Percentiles rank a stretch among this genome's conserved stretches.
Conservation (phyloP, 1,140 invertebrate species). For the Aphelinus atriplicis region DNA sequence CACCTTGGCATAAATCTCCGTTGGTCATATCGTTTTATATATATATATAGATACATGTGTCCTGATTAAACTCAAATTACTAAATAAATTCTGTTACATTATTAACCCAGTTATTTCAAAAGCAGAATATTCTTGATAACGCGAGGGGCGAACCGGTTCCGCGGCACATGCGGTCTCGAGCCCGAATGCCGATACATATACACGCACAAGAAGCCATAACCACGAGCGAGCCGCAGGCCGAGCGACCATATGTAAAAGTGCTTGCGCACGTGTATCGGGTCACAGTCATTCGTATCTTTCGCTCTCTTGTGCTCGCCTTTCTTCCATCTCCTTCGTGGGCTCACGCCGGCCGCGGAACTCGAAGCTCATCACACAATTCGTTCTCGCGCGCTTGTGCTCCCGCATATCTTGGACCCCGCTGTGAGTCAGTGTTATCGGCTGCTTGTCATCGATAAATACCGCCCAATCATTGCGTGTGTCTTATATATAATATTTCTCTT, state of each 20-base stretch:
- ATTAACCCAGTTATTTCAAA: neutral
- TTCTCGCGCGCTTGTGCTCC: neutral
- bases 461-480: no score
- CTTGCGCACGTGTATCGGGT: constrained; percentile 12
- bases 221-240: neutral
- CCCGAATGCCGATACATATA: neutral
- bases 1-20: neutral
- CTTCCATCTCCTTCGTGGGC: neutral
- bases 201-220: neutral
- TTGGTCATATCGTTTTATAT: neutral
- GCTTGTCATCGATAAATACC: no score
- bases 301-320: neutral
- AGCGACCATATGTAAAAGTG: constrained; percentile 6
- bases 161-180: neutral
- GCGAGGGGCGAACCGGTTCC: neutral
- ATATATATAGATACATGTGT: no score
- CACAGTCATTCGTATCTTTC: neutral
- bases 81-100: constrained; percentile 19
- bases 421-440: no score
- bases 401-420: no score
- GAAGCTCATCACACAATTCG: neutral
- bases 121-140: no score
- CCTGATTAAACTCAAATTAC: no score
- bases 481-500: no score
- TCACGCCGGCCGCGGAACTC: neutral